Percentiles rank a stretch among this genome's conserved stretches.
Evolutionary conservation across 1,140 invertebrate genomes (phyloP).

Genomic region (Schlechtendalia chinensis): DNA sequence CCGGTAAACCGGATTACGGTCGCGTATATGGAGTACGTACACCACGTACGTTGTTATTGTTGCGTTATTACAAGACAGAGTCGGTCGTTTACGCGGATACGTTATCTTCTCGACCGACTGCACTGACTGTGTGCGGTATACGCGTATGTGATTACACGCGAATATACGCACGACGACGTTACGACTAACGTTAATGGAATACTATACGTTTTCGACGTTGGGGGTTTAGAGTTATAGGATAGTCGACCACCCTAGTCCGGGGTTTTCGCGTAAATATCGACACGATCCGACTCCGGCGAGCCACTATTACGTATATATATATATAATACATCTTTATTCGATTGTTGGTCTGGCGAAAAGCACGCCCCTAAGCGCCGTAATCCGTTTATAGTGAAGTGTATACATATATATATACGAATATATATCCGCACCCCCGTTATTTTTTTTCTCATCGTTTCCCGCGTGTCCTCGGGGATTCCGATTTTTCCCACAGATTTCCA

Average conservation of each 20-base stretch:
- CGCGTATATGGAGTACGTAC: not conserved
- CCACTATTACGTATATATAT: too few relatives aligned
- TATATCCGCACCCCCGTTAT: too few relatives aligned
- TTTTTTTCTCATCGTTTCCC: not conserved
- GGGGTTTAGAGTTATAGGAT: not conserved
- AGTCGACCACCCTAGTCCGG: not conserved
- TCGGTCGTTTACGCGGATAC: constrained; percentile 31
- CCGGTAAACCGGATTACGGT: constrained; percentile 4
- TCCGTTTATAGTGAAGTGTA: constrained; percentile 3
- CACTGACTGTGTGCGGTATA: too few relatives aligned
- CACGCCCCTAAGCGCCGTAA: constrained; percentile 24
- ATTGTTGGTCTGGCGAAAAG: constrained; percentile 28
- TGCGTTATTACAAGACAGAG: too few relatives aligned
- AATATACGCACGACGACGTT: not conserved
- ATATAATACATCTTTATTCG: constrained; percentile 47
- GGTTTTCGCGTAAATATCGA: not conserved
- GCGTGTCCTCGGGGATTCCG: constrained; percentile 10
- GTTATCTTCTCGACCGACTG: too few relatives aligned
- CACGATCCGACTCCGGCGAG: not conserved
- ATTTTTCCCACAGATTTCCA: constrained; percentile 45
- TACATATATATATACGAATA: too few relatives aligned
- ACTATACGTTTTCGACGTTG: not conserved
- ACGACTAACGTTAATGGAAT: not conserved
- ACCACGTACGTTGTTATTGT: too few relatives aligned
- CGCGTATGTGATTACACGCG: too few relatives aligned